These are phyloP conservation scores for Hippocampus comes DNA, from an alignment of 2,113 vertebrate genomes.

Conservation along the genomic window DNA sequence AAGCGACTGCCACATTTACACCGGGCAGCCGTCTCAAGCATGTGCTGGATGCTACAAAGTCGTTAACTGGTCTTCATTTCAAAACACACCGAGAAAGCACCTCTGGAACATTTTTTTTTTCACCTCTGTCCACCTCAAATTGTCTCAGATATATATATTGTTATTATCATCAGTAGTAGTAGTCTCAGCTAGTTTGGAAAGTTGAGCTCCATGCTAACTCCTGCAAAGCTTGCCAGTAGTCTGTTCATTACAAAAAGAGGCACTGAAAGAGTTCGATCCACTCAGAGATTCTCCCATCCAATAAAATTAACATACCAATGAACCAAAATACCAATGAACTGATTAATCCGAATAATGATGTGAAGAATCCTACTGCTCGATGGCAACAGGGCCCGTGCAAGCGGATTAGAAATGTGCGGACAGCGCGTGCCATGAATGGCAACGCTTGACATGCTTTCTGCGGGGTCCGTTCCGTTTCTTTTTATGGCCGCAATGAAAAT, in stretches of 20 bases:
- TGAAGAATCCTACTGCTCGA: slow-evolving; percentile 21
- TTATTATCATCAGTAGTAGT: too few species aligned
- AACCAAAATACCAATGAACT: too few species aligned
- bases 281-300: too few species aligned
- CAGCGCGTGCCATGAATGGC: slow-evolving; percentile 7
- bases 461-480: background rate
- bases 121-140: background rate
- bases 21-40: background rate
- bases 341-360: slow-evolving; percentile 22
- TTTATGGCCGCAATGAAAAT: slow-evolving; percentile 33
- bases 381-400: too few species aligned
- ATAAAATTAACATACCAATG: too few species aligned
- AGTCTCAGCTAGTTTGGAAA: too few species aligned
- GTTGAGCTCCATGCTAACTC: too few species aligned
- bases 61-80: slow-evolving; percentile 11
- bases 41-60: background rate
- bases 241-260: too few species aligned
- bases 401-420: too few species aligned
- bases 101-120: background rate
- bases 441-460: slow-evolving; percentile 13
- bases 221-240: too few species aligned
- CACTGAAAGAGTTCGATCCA: too few species aligned
- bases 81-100: background rate
- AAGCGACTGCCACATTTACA: slow-evolving; percentile 13
- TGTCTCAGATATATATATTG: background rate